Base-by-base conservation (phyloP, 2,888 invertebrate species). In the Corythucha ciliata region DNA sequence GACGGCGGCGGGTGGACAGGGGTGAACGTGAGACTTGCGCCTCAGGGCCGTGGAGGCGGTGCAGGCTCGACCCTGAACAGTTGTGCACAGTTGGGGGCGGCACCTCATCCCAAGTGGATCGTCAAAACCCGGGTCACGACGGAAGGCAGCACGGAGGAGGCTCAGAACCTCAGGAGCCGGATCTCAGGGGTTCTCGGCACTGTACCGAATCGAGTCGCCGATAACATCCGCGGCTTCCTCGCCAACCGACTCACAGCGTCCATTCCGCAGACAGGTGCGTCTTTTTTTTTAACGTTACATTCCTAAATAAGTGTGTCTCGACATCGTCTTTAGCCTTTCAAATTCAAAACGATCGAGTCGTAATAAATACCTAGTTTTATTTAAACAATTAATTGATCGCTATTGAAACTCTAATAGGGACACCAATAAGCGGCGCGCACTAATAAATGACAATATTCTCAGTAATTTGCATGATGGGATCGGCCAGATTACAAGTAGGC, bases 141-240 rank as follows among this genome's bases (percentile, higher is more conserved):
- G 55, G 55, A 54, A 49, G 52, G 48, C 52, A 52, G 46, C 45
- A 49, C 53, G 47, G 39, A 48, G 37, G 42, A 33, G 22, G 41
- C 44, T 44, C 45, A 51, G 51, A 45, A 37, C 51, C 51, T 51
- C 37, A 51, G 51, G 45, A 41, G 36, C 44, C 51, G 51, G 45
- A 51, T 51, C 37, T 45, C 51, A 37, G 51, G 51, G 24, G 60
- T 59, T 53, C 49, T 55, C 57, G 52, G 50, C 52, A 33, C 54
- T 55, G 53, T 57, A 78, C 51, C 51, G 27, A 51, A 78, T 68
- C 75, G 79, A 63, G 80, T 81, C 66, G 81, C 83, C 68, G 78
- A 74, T 71, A 81, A 81, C 71, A 78, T 83, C 70, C 74, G 77
- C 67, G 82, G 82, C 64, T 81, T 77, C 73, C 76, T 83, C 62